These are phyloP conservation scores for Carposina sasakii DNA, from an alignment of 1,140 invertebrate species.

Conservation along the genomic window DNA sequence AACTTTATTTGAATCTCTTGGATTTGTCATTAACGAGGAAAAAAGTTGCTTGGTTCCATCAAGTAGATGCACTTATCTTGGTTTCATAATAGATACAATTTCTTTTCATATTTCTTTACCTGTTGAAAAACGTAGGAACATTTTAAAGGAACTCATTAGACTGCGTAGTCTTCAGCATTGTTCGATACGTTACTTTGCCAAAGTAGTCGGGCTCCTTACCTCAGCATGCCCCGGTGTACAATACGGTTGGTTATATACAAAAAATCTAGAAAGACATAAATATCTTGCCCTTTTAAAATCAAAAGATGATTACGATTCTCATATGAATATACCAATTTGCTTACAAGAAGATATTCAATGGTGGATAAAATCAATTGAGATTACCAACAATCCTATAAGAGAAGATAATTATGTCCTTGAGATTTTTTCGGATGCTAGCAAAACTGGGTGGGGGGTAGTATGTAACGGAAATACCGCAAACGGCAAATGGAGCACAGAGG, in stretches of 20 bases:
- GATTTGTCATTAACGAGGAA: conserved; percentile 7
- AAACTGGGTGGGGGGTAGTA: conserved; percentile 29
- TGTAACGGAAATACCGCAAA: conserved; percentile 13
- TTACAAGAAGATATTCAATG: conserved; percentile 2
- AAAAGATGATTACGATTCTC: conserved; percentile 2
- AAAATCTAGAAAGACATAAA: conserved; percentile 4
- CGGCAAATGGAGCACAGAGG: neutral
- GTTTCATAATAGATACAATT: neutral
- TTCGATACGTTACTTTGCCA: conserved; percentile 6
- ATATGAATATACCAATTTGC: neutral
- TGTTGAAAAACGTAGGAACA: neutral
- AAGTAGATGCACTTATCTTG: neutral
- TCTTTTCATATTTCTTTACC: neutral
- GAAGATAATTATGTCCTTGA: neutral
- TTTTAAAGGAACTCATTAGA: neutral
- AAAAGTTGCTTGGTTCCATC: conserved; percentile 8
- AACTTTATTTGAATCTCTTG: conserved; percentile 4
- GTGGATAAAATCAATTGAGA: conserved; percentile 2
- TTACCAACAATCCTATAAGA: conserved; percentile 1
- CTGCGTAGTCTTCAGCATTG: neutral
- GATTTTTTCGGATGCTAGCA: conserved; percentile 23
- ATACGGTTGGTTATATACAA: conserved; percentile 10
- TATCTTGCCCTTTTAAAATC: conserved; percentile 7
- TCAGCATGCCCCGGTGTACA: neutral
- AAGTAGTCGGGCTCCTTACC: neutral